These are phyloP conservation scores for Pectinophora gossypiella DNA, from an alignment of 1,140 invertebrate species.

Conservation along the genomic window DNA sequence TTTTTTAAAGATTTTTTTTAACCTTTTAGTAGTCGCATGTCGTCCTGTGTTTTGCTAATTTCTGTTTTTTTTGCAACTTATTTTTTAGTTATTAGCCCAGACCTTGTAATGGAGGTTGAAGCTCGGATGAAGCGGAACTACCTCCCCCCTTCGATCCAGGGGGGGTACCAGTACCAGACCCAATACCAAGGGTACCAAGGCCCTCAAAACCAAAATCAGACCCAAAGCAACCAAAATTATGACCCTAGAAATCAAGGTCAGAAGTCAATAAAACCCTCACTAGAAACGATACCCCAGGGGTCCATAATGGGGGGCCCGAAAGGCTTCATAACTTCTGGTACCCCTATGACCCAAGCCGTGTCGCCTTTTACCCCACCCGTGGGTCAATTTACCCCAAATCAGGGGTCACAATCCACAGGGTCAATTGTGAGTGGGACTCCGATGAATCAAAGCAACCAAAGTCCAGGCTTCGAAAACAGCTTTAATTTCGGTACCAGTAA, in stretches of 20 bases:
- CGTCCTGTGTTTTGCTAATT: constrained; percentile 36
- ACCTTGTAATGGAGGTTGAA: constrained; percentile 91
- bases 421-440: constrained; percentile 15
- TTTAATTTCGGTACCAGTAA: constrained; percentile 13
- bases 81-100: constrained; percentile 86
- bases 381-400: constrained; percentile 34
- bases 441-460: constrained; percentile 5
- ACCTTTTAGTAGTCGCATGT: not conserved
- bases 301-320: constrained; percentile 38
- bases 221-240: constrained; percentile 49
- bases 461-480: no score
- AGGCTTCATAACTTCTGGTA: constrained; percentile 32
- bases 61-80: constrained; percentile 61
- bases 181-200: constrained; percentile 18
- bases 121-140: constrained; percentile 91
- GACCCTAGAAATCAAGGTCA: constrained; percentile 65
- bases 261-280: constrained; percentile 42
- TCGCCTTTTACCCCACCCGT: constrained; percentile 32
- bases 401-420: constrained; percentile 13
- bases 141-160: constrained; percentile 79
- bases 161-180: constrained; percentile 26
- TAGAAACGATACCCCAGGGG: constrained; percentile 59
- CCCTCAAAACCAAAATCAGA: constrained; percentile 26
- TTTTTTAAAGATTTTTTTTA: no score
- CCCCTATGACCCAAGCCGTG: constrained; percentile 28